A percentile compares a stretch with the other conserved stretches of the same genome.
These are phyloP conservation scores for Podarcis raffonei DNA, from an alignment of 2,113 vertebrate species.

Conservation along the genomic window DNA sequence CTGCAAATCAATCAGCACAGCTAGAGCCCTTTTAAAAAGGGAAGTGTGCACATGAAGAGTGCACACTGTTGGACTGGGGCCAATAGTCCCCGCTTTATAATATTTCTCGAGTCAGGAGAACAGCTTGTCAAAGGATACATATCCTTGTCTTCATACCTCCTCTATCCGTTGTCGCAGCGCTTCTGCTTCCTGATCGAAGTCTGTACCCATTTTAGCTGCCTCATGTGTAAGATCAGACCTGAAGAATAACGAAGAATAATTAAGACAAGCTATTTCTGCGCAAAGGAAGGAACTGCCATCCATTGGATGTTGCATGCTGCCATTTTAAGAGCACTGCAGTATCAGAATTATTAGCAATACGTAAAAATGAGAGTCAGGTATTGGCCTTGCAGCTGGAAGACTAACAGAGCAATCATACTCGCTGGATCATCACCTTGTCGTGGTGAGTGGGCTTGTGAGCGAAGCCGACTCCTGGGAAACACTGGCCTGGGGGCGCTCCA, in stretches of 20 bases:
- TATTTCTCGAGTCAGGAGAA: neutral
- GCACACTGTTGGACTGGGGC: no score
- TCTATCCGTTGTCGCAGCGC: neutral
- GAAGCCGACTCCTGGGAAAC: no score
- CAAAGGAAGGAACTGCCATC: neutral
- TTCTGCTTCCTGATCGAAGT: neutral
- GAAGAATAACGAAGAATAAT: neutral
- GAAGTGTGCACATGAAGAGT: neutral
- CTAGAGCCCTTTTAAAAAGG: neutral
- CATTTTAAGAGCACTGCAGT: neutral
- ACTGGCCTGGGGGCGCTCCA: no score
- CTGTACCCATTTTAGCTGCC: neutral
- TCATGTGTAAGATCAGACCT: neutral
- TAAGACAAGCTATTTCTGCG: neutral
- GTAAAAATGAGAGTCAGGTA: neutral
- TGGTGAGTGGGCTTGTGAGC: no score
- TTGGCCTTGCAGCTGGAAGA: neutral
- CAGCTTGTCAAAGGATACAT: neutral
- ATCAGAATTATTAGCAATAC: neutral
- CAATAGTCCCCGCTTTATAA: neutral
- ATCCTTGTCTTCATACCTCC: neutral
- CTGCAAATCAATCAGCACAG: neutral
- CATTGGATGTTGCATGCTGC: neutral
- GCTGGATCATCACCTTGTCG: no score
- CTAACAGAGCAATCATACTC: neutral